A percentile compares a stretch with the other conserved stretches of the same genome.
Conservation (phyloP, 2,797 vertebrate genomes). For the Orestias chungarensis region DNA sequence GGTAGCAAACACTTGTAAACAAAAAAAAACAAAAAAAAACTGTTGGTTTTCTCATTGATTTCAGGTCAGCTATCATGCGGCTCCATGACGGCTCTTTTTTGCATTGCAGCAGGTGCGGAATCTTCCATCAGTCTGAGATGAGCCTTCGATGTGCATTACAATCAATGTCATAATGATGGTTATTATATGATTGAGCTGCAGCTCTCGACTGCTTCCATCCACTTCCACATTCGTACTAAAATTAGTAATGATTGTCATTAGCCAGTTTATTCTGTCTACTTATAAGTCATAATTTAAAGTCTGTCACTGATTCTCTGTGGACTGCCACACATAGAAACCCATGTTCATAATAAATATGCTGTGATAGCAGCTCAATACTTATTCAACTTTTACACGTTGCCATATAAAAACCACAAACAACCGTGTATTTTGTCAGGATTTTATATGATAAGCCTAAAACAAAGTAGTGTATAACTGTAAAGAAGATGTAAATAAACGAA, state of each 20-base stretch:
- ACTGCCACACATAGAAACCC: constrained; percentile 1
- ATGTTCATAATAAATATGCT: constrained; percentile 11
- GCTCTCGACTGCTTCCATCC: constrained; percentile 43
- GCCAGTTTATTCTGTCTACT: constrained; percentile 27
- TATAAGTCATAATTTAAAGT: constrained; percentile 1
- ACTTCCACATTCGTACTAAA: constrained; percentile 28
- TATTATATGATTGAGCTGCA: constrained; percentile 53
- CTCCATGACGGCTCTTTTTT: constrained; percentile 27
- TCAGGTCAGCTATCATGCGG: constrained; percentile 7
- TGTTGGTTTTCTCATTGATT: constrained; percentile 34
- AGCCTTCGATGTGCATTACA: constrained; percentile 40
- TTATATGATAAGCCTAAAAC: background rate
- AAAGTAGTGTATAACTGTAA: background rate
- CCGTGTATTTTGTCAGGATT: background rate
- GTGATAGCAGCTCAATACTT: background rate
- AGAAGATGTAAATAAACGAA: background rate
- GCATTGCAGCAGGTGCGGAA: constrained; percentile 49
- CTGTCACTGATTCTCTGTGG: constrained; percentile 11
- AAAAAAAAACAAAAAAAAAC: constrained; percentile 27
- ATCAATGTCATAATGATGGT: constrained; percentile 57
- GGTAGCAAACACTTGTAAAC: constrained; percentile 23
- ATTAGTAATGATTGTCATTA: constrained; percentile 40
- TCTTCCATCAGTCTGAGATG: constrained; percentile 43
- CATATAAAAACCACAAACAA: background rate
- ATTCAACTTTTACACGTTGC: background rate